phyloP scores from a whole-genome alignment of 2,888 invertebrate species.

The Drosophila prolongata region DNA sequence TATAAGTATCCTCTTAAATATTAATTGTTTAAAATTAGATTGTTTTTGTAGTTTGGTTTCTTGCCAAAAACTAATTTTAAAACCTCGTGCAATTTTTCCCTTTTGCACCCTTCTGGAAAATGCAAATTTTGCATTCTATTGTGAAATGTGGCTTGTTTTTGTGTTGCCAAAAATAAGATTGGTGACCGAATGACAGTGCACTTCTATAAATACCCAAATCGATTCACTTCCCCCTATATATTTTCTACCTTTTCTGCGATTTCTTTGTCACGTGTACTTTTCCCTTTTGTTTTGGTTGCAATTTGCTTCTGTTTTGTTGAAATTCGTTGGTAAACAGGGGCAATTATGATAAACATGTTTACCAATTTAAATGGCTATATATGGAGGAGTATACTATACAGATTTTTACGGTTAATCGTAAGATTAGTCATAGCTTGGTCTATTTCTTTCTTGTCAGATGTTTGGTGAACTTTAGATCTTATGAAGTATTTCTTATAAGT shows the following conservation, averaged over 20 bases:
- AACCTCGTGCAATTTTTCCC: neutral
- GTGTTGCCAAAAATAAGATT: slow-evolving; percentile 12
- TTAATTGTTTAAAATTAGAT: neutral
- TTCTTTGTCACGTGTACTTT: slow-evolving; percentile 27
- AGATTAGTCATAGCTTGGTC: slow-evolving; percentile 18
- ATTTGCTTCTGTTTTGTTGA: slow-evolving; percentile 50
- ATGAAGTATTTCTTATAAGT: neutral
- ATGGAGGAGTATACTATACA: slow-evolving; percentile 6
- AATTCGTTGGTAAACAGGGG: slow-evolving; percentile 52
- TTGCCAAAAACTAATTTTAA: neutral
- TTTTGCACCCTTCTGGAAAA: slow-evolving; percentile 5
- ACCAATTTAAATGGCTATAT: slow-evolving; percentile 21
- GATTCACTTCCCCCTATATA: slow-evolving; percentile 18
- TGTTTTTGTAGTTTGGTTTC: neutral
- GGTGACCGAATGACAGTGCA: slow-evolving; percentile 20
- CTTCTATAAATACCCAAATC: slow-evolving; percentile 22
- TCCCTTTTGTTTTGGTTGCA: slow-evolving; percentile 43
- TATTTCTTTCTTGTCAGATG: neutral
- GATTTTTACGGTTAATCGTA: neutral
- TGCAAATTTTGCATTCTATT: slow-evolving; percentile 12
- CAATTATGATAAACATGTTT: slow-evolving; percentile 67
- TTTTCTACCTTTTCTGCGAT: neutral
- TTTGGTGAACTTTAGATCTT: slow-evolving; percentile 2
- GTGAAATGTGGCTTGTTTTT: slow-evolving; percentile 15
- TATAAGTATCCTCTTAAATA: no score